phyloP scores from a whole-genome alignment of 2,888 invertebrate genomes.

The Sesamia inferens region DNA sequence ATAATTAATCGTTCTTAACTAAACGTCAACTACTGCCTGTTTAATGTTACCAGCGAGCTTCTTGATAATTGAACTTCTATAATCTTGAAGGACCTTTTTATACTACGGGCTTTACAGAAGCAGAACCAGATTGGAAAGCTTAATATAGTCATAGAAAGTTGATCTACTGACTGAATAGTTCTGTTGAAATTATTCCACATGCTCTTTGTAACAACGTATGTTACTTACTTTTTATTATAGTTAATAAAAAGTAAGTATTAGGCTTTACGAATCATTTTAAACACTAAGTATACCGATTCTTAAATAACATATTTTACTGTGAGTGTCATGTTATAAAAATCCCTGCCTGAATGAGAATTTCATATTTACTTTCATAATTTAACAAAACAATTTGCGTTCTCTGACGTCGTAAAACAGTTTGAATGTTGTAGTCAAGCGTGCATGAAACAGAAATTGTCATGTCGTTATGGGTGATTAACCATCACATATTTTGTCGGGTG shows the following conservation, averaged over 20 bases:
- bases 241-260: not conserved
- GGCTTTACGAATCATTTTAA: not conserved
- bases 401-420: not conserved
- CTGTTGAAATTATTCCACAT: not conserved
- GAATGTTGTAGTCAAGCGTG: no score
- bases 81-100: not conserved
- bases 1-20: not conserved
- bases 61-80: not conserved
- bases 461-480: no score
- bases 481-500: not conserved
- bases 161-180: not conserved
- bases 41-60: not conserved
- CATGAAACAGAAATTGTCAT: no score
- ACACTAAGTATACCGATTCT: not conserved
- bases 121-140: no score
- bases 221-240: not conserved
- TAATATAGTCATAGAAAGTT: not conserved
- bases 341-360: not conserved
- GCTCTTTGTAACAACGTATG: not conserved
- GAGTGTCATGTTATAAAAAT: not conserved
- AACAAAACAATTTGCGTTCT: not conserved
- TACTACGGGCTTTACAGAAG: no score
- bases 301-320: not conserved
- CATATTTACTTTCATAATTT: not conserved
- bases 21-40: conserved; percentile 11